Evolutionary conservation across 1,140 invertebrate species (phyloP).

Genomic region (Pantala flavescens): DNA sequence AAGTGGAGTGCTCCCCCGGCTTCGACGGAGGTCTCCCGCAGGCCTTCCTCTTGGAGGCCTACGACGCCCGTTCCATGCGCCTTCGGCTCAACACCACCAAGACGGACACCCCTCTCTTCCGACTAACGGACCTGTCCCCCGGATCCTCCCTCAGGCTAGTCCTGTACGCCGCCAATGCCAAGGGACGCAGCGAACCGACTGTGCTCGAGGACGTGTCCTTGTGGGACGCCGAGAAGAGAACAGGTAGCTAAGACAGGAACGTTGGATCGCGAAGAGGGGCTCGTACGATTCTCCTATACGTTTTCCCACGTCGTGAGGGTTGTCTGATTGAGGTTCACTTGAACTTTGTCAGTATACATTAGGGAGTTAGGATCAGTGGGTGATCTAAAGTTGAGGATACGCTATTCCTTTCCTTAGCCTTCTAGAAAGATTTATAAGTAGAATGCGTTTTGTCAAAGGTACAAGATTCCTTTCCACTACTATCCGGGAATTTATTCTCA

Average conservation of each 20-base stretch:
- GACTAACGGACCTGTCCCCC: conserved; percentile 48
- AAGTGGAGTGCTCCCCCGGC: conserved; percentile 62
- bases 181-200: conserved; percentile 69
- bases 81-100: conserved; percentile 56
- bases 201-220: conserved; percentile 75
- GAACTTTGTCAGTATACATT: no score
- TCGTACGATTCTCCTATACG: no score
- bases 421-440: no score
- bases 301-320: no score
- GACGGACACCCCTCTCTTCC: conserved; percentile 51
- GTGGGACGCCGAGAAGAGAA: conserved; percentile 73
- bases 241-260: conserved; percentile 43
- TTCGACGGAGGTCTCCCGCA: conserved; percentile 81
- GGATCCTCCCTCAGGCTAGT: conserved; percentile 55
- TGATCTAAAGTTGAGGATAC: no score
- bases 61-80: conserved; percentile 56
- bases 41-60: conserved; percentile 67
- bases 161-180: conserved; percentile 75
- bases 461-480: no score
- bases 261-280: neutral
- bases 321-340: no score
- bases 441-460: no score
- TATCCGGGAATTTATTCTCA: no score
- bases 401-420: no score
- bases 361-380: no score